Base-by-base conservation (phyloP, 64 coral and sea anemone genomes). In the Anthopleura sola region DNA sequence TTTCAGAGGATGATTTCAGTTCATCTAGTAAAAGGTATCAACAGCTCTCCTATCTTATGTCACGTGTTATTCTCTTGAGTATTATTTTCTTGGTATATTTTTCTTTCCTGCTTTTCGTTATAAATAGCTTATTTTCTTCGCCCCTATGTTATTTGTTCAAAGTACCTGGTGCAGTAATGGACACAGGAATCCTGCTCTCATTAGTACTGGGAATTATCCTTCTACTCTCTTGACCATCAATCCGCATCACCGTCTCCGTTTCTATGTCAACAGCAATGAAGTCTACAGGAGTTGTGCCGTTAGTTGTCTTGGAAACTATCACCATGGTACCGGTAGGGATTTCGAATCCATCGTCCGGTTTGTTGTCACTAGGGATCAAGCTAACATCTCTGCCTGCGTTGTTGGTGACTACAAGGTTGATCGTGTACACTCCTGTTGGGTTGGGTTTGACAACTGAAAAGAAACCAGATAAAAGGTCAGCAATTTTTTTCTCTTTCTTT, bases 211-310 rank as follows among this genome's bases (percentile, higher is more conserved):
- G 93, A 18, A 82, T 58, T 1, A 95, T 86, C 23, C 39, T 88
- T 19, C 57, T 60, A 4, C 69, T 68, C 13, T 91, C 75, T 62
- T 85, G 85, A 0, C 90, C 87, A 49, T 95, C 91, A 29, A 95
- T 83, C 33, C 85, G 68, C 51, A 95, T 50, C 21, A 82, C 57
- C 19, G 84, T 91, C 48, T 95, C 93, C 4, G 93, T 95, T 32
- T 83, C 93, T 26, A 89, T 75, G 33, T 95, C 93, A 29, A 95
- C 82, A 83, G 93, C 93, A 71, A 57, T 80, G 36, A 95, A 95
- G 32, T 75, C 84, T 16, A 95, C 83, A 1, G 89, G 81, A 2
- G 28, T 57, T 39, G 68, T 84, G 58, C 39, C 16, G 8, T 37
- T 44, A 1, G 75, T 86, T 9, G 80, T 74, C 83, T 95, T 95